Evolutionary conservation across 2,888 invertebrate species (phyloP).

Genomic region (Phlogophora meticulosa): DNA sequence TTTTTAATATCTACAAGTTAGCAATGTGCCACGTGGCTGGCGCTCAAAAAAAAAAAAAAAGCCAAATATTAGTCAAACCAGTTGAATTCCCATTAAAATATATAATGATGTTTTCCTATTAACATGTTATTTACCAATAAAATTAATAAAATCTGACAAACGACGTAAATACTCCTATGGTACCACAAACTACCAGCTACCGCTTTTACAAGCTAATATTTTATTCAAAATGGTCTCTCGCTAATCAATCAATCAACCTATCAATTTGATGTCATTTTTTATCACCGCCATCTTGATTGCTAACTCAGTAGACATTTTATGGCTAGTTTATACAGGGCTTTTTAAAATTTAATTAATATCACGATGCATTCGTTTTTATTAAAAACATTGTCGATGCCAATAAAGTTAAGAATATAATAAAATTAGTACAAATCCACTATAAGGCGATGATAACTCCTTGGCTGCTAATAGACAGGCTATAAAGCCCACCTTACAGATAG

Average conservation of each 20-base stretch:
- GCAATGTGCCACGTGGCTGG: not conserved
- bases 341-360: constrained; percentile 69
- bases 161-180: constrained; percentile 39
- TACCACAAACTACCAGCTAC: constrained; percentile 44
- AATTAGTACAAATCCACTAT: constrained; percentile 82
- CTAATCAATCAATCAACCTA: constrained; percentile 67
- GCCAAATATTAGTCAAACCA: not conserved
- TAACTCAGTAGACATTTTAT: constrained; percentile 64
- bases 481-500: constrained; percentile 82
- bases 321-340: constrained; percentile 57
- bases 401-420: constrained; percentile 84
- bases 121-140: constrained; percentile 28
- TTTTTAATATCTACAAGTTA: too few species aligned
- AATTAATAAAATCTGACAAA: constrained; percentile 40
- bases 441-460: constrained; percentile 78
- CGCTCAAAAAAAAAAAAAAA: too few species aligned
- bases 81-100: constrained; percentile 5
- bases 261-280: constrained; percentile 65
- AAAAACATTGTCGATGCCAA: constrained; percentile 74
- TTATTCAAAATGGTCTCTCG: constrained; percentile 59
- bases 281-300: constrained; percentile 61
- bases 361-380: constrained; percentile 69
- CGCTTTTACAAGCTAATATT: constrained; percentile 61
- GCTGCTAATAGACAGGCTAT: constrained; percentile 81
- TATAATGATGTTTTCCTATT: constrained; percentile 12